phyloP scores from a whole-genome alignment of 2,113 vertebrate species.

The Bos javanicus region DNA sequence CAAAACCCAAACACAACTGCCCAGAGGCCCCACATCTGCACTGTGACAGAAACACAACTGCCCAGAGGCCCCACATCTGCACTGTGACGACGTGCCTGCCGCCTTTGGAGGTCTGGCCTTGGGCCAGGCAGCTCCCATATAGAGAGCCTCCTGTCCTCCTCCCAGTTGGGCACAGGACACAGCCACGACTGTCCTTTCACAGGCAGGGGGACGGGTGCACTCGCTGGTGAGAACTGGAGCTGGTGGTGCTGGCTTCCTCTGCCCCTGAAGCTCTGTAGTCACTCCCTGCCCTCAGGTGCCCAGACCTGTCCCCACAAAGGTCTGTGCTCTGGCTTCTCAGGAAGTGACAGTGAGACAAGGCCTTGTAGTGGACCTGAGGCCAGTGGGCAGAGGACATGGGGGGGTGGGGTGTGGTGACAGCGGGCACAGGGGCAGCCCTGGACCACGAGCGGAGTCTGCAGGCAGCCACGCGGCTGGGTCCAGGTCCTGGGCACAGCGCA shows the following conservation, averaged over 20 bases:
- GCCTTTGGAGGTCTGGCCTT: neutral
- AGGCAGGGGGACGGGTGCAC: neutral
- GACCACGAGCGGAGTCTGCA: neutral
- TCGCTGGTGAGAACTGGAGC: too few relatives aligned
- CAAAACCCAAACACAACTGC: neutral
- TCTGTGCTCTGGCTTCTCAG: neutral
- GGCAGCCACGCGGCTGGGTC: rapidly evolving
- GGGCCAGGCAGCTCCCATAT: neutral
- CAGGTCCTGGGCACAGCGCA: too few relatives aligned
- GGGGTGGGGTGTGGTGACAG: rapidly evolving
- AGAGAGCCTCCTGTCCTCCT: neutral
- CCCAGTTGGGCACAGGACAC: too few relatives aligned
- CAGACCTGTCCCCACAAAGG: neutral
- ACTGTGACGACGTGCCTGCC: neutral
- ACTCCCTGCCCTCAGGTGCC: neutral
- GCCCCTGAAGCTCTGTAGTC: neutral
- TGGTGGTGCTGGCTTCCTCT: neutral
- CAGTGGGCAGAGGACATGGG: neutral
- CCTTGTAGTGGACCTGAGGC: neutral
- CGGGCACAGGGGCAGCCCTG: neutral
- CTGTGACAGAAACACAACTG: too few relatives aligned
- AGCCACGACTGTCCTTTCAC: neutral
- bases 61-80: neutral
- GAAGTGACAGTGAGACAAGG: neutral
- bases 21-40: too few relatives aligned